Evolutionary conservation across 1,140 invertebrate species (phyloP).

Genomic region (Drosophila bocqueti): DNA sequence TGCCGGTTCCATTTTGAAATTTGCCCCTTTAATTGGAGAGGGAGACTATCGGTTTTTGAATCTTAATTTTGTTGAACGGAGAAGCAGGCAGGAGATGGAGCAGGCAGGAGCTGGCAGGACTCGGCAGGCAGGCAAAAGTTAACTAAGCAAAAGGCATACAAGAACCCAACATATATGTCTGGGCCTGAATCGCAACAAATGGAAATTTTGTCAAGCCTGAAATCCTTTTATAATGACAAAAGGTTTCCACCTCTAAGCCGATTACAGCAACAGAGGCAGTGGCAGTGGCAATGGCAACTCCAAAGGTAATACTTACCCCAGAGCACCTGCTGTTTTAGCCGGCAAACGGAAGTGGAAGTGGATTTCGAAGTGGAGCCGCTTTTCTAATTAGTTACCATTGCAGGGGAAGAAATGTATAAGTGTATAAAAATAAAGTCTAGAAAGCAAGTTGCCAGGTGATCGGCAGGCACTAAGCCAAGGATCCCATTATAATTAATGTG

Average conservation of each 20-base stretch:
- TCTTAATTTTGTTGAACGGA: slow-evolving; percentile 72
- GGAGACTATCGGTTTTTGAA: slow-evolving; percentile 76
- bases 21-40: slow-evolving; percentile 66
- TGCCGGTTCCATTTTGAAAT: slow-evolving; percentile 9
- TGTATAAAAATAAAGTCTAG: neutral
- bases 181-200: slow-evolving; percentile 69
- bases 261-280: slow-evolving; percentile 60
- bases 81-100: neutral
- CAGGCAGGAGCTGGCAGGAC: neutral
- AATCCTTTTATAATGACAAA: slow-evolving; percentile 84
- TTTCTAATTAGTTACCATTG: slow-evolving; percentile 16
- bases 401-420: too few species aligned
- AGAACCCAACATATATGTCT: slow-evolving; percentile 4
- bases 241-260: slow-evolving; percentile 83
- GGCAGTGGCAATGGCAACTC: slow-evolving; percentile 15
- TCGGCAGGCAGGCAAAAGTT: slow-evolving; percentile 40
- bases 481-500: neutral
- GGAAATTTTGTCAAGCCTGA: slow-evolving; percentile 82
- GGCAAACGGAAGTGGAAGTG: neutral
- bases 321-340: slow-evolving; percentile 30
- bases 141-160: slow-evolving; percentile 55
- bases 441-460: neutral
- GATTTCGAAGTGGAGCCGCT: neutral
- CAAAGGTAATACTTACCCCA: slow-evolving; percentile 28
- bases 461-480: neutral